Conservation (phyloP, 2,113 vertebrate species). For the Cottus gobio region DNA sequence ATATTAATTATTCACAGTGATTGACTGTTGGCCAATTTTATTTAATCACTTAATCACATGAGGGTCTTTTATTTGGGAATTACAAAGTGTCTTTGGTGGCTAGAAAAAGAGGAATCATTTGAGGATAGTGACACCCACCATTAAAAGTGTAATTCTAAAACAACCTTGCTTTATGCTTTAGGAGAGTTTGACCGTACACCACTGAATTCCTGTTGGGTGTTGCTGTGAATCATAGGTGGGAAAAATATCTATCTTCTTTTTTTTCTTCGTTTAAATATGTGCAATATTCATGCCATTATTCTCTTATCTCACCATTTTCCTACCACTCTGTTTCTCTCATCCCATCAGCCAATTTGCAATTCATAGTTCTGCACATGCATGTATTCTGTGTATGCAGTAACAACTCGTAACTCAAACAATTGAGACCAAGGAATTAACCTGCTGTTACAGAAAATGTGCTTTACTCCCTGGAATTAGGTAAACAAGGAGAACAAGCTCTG, state of each 20-base stretch:
- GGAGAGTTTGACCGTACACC: slow-evolving; percentile 9
- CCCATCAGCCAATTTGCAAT: not conserved
- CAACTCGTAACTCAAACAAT: not conserved
- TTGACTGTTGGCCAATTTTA: not conserved
- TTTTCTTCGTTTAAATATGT: slow-evolving; percentile 15
- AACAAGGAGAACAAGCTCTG: slow-evolving; percentile 7
- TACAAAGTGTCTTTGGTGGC: not conserved
- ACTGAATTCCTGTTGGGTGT: slow-evolving; percentile 12
- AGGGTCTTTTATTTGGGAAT: slow-evolving; percentile 3
- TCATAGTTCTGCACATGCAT: not conserved
- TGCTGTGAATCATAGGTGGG: not conserved
- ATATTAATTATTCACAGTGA: not conserved
- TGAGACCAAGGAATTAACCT: not conserved
- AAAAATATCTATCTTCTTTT: slow-evolving; percentile 7
- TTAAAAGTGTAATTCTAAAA: not conserved
- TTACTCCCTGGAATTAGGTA: slow-evolving; percentile 4
- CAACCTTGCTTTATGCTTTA: not conserved
- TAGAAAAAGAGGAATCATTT: not conserved
- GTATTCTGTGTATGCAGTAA: not conserved
- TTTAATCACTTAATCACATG: too few relatives aligned
- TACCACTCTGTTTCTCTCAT: not conserved
- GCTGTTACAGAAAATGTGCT: not conserved
- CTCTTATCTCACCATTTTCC: not conserved
- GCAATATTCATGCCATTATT: not conserved
- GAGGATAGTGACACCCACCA: not conserved